Percentiles rank a stretch among this genome's conserved stretches.
Conservation (phyloP, 1,140 invertebrate genomes). For the Zaprionus gabonicus region DNA sequence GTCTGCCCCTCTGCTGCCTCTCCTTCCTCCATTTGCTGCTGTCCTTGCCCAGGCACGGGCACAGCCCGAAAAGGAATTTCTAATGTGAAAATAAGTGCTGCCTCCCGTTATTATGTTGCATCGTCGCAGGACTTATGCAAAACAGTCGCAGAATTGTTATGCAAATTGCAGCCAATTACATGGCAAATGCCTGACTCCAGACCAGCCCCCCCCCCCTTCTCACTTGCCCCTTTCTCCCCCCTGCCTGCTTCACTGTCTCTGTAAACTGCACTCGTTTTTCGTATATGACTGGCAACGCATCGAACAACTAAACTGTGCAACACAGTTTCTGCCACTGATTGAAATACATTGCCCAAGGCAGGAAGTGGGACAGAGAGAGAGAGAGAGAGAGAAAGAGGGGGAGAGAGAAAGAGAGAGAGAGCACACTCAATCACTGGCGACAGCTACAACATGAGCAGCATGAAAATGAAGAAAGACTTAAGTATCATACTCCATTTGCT, state of each 20-base stretch:
- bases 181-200: constrained; percentile 65
- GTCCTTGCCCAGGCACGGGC: constrained; percentile 21
- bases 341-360: constrained; percentile 8
- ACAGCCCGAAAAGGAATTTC: constrained; percentile 73
- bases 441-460: too few relatives aligned
- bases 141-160: constrained; percentile 83
- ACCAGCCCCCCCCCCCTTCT: neutral
- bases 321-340: constrained; percentile 30
- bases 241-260: neutral
- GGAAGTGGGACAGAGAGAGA: neutral
- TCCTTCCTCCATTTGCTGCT: constrained; percentile 2
- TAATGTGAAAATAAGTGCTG: constrained; percentile 78
- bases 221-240: neutral
- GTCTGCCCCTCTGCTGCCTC: neutral
- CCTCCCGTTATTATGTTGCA: constrained; percentile 76
- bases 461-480: neutral
- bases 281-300: constrained; percentile 39
- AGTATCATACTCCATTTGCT: neutral
- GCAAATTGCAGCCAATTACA: constrained; percentile 82
- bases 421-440: too few relatives aligned
- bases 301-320: constrained; percentile 68
- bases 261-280: neutral
- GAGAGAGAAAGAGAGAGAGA: neutral
- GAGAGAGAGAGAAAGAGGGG: neutral
- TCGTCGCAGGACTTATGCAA: constrained; percentile 78